phyloP scores from a whole-genome alignment of 2,888 invertebrate genomes.

The Melolontha melolontha region DNA sequence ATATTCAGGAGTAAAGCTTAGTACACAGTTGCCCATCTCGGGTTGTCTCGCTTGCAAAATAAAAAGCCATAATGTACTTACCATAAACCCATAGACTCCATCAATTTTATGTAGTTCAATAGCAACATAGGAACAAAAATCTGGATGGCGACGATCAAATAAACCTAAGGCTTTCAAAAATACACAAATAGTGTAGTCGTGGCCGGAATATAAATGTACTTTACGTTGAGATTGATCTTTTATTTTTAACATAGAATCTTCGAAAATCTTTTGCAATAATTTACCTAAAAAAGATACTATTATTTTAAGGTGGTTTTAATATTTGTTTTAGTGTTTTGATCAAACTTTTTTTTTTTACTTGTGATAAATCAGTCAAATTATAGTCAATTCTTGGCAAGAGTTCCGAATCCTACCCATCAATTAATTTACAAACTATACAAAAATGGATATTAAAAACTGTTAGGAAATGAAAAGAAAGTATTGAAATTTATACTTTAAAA shows the following conservation, averaged over 20 bases:
- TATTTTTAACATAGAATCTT: conserved; percentile 33
- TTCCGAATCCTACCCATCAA: no score
- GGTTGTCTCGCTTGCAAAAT: no score
- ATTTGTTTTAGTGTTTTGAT: no score
- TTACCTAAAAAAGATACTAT: conserved; percentile 18
- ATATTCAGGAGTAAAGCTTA: no score
- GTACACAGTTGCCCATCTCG: no score
- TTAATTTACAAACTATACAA: no score
- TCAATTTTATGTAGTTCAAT: conserved; percentile 41
- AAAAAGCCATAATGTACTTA: not conserved
- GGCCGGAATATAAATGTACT: conserved; percentile 41
- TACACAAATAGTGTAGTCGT: conserved; percentile 39
- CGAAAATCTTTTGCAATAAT: conserved; percentile 38
- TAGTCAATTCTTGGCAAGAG: no score
- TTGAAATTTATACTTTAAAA: no score
- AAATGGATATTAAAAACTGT: no score
- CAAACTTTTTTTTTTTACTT: no score
- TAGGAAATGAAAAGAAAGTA: no score
- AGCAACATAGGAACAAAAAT: conserved; percentile 31
- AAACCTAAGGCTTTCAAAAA: conserved; percentile 30
- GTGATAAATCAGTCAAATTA: no score
- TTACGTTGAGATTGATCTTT: conserved; percentile 17
- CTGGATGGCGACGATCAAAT: conserved; percentile 25
- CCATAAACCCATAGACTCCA: conserved; percentile 35
- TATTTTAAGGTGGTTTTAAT: not conserved